phyloP scores from a whole-genome alignment of 92 coral and sea anemone species.

The Phenganax marumi region DNA sequence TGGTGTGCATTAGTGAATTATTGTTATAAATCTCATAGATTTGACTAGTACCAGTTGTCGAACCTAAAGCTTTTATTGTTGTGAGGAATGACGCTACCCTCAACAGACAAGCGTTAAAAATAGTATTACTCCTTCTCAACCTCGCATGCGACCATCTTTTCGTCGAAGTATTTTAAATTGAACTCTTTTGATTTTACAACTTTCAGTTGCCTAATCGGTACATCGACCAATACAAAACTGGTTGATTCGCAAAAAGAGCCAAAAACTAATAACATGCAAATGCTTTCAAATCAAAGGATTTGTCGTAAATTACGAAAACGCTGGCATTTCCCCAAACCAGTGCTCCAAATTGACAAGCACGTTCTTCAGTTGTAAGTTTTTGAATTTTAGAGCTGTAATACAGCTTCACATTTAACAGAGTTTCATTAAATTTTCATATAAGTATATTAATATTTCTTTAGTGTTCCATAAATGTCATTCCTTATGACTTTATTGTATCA shows the following conservation, averaged over 20 bases:
- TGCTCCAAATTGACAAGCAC: no score
- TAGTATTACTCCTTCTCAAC: not conserved
- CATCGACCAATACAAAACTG: no score
- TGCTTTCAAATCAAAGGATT: no score
- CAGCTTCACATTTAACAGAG: not conserved
- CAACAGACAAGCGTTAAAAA: not conserved
- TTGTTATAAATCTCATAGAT: not conserved
- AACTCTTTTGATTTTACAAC: not conserved
- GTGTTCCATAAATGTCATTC: not conserved
- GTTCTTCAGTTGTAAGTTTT: no score
- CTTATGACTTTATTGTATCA: not conserved
- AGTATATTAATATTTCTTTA: no score
- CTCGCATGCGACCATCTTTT: not conserved
- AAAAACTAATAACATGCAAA: no score
- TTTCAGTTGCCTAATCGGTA: no score
- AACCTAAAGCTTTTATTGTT: conserved; percentile 5
- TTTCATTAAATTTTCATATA: not conserved
- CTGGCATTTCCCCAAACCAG: no score
- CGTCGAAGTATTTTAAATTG: not conserved
- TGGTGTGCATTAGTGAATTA: not conserved
- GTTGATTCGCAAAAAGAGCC: no score
- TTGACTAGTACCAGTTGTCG: not conserved
- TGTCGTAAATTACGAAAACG: no score
- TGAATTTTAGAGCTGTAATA: not conserved
- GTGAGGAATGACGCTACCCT: not conserved